Base-by-base conservation (phyloP, 2,113 vertebrate genomes). In the Cisticola juncidis region DNA sequence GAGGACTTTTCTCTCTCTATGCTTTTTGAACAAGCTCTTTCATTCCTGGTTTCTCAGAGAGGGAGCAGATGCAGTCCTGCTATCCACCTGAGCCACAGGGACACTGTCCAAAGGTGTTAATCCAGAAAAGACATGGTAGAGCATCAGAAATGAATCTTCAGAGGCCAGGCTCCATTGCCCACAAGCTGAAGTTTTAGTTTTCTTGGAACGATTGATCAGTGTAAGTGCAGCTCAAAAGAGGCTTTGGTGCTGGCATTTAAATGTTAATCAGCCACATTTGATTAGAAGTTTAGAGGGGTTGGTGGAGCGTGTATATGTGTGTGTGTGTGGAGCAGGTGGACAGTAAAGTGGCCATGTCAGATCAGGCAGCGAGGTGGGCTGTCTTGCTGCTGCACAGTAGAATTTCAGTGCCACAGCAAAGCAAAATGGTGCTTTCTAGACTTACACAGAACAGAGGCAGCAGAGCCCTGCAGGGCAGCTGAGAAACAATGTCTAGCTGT, bases 241-340 rank as follows among this genome's bases (percentile, higher is more conserved):
- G 76, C 80, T 97, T 97, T 97, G 94, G 86, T 94, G 72, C 95
- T 97, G 95, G 87, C 90, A 94, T 98, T 98, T 97, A 96, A 98
- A 97, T 95, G 95, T 96, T 98, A 97, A 97, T 98, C 96, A 95
- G 95, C 96, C 94, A 81, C 62, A 73, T 97, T 97, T 98, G 97
- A 97, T 98, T 95, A 97, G 96, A 96, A 93, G 91, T 98, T 98
- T 95, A 97, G 78, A 97, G 76, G 84, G 51, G 68, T 31, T 72
- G 23, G n/a, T 42, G 0, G 0, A 48, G 42, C 77, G 44, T 76
- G 17, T 17, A 18, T 78, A 65, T 61, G n/a, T 29, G 57, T 48
- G 23, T 68, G 28, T 50, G 26, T 26, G 31, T 72, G 38, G 31
- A 89, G 82, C 88, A 91, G 71, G 23, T 86, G 65, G 78, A 56